Evolutionary conservation across 2,888 invertebrate species (phyloP), one percentile per base, ranked within the genome.

Genomic region (Anagyrus pseudococci): DNA sequence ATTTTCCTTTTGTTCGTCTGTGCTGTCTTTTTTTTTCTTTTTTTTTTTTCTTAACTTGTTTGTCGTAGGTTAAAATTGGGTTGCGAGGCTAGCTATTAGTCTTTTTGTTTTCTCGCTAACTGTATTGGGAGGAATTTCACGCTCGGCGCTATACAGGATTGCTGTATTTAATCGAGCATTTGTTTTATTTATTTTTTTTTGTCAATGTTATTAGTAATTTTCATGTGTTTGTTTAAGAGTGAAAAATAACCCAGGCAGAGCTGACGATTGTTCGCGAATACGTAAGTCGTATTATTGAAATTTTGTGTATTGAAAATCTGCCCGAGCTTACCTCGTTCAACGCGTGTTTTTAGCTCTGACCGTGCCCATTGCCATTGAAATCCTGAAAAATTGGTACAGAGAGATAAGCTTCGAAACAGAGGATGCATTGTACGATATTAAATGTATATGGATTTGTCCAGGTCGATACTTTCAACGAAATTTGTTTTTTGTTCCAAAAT

Each of bases 361-460:
- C 2, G 0, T 62, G 20, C 59, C 62, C 10, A n/a, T 66, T 1
- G 58, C 49, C 1, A 37, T 55, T 1, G 20, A 62, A 26, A 8
- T 62, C 48, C 33, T 66, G 10, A 62, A 59, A 41, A 48, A 53
- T 53, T 62, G 55, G 57, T 59, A 46, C 20, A 43, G 26, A 15
- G 53, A 62, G 41, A 29, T 29, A 6, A 33, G 56, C 10, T 49
- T 17, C 23, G 66, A 66, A 49, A 37, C 26, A 2, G 58, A 62
- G 17, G 66, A 66, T 20, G 56, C 66, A 20, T 4, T 66, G 0
- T 60, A 53, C 10, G 66, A 66, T 19, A 6, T 66, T 1, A 62
- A 62, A 33, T 62, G 44, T 20, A 54, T 62, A 20, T 66, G 66
- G 66, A 58, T 47, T 47, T 53, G 59, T 6, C 8, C 29, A 57